Evolutionary conservation across 2,888 invertebrate species (phyloP), one percentile per base, ranked within the genome.

Genomic region (Drosophila macrospina): DNA sequence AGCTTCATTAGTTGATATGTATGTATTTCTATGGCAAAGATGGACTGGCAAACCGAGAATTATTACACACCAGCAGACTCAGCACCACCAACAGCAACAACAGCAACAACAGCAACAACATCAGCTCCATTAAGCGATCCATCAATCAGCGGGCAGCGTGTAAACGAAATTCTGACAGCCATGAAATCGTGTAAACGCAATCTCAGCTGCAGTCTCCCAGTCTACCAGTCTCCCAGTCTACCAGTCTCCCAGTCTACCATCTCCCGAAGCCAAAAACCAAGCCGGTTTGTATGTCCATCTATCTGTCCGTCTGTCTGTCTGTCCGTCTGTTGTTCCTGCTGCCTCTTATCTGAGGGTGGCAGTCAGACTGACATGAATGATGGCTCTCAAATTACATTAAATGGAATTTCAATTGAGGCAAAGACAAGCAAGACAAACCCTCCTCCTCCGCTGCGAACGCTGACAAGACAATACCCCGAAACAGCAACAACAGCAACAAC

Each of bases 341-440:
- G 50, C 28, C 67, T 57, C 16, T 67, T 61, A 68, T 61, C 69
- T 60, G 68, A 56, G 55, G 55, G 68, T 68, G 57, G 56, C 75
- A 54, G 52, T 64, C 67, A 68, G 37, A 59, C 44, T 41, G 62
- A 61, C 55, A 85, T 88, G 84, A 84, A 88, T 88, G 88, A 84
- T 88, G 82, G 86, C 86, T 80, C 88, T 84, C 84, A 86, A 84
- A 88, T 84, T 84, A 88, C 86, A 84, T 82, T 80, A 84, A 82
- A 82, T 86, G 80, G 83, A 82, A 87, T 87, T 85, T 72, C 88
- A 87, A 87, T 85, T 83, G 85, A 73, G 72, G 67, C 86, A 72
- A 82, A 74, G 86, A 80, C 66, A 62, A 69, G 71, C 70, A 75
- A 5, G 20, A 20, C 20, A 20, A 61, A 74, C 63, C 63, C 75